Evolutionary conservation across 2,888 invertebrate genomes (phyloP), one percentile per base, ranked within the genome.

Genomic region (Cremastinae sp.): DNA sequence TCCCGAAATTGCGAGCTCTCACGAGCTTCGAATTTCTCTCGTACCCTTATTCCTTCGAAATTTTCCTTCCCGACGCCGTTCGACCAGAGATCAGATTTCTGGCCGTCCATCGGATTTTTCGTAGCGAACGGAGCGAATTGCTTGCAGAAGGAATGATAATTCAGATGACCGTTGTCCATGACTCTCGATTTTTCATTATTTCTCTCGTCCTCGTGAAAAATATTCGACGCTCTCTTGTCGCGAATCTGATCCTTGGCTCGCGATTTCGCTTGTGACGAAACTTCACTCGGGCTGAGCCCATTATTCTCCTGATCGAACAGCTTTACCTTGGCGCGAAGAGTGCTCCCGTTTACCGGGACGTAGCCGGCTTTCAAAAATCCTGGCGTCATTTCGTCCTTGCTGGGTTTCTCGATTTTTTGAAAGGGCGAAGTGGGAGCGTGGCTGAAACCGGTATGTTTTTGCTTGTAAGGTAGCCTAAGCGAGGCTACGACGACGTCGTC

Each of bases 401-500:
- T 18, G 0, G 64, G 34, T 61, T 56, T 69, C 14, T 87, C 86
- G 18, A 89, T 88, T 45, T 83, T 89, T 1, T 84, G 86, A 51
- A 89, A 89, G 2, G 86, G 87, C 10, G 89, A 89, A 0, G 86
- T 86, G 0, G 88, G 85, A 0, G 89, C 89, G 72, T 89, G 89
- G 0, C 83, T 83, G 69, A 89, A 89, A 10, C 85, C 85, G 1
- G 75, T 47, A 0, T 54, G 49, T 54, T 68, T 78, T 9, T 68
- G 65, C 1, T 66, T 34, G 38, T 58, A 79, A 1, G 78, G 51
- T 1, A 80, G 56, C 28, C 75, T 71, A 36, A 78, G 34, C 7
- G 80, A 54, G 3, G 77, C 76, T 0, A 77, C 81, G 16, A 79
- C 56, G 18, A 81, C 58, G 7, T 75, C 75, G 10, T 0, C 16